Evolutionary conservation across 2,888 invertebrate species (phyloP), one percentile per base, ranked within the genome.

Genomic region (Isotomurus palustris): DNA sequence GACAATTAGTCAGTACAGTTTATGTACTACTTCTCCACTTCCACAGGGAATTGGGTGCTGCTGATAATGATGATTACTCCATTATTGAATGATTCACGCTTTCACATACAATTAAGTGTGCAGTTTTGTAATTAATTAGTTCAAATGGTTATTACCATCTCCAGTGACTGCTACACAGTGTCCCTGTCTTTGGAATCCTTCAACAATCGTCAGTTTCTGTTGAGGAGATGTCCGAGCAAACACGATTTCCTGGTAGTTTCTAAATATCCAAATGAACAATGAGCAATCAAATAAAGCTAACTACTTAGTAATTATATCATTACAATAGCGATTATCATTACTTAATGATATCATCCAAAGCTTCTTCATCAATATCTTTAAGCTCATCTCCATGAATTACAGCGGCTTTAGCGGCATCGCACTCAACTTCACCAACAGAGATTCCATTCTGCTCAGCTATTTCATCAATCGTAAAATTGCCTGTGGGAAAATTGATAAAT

Each of bases 121-220:
- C n/a, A n/a, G n/a, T n/a, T n/a, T n/a, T n/a, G n/a, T n/a, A n/a
- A n/a, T n/a, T n/a, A n/a, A n/a, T 14, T 10, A 14, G 8, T 32
- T 19, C 6, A 19, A 40, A 19, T 40, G 17, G 8, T 24, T 43
- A 24, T 40, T 43, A 22, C 90, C 91, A 54, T 71, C 71, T 1
- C 91, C 91, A 28, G 89, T 89, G 0, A 90, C 91, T 12, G 90
- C 87, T 54, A 90, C 90, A 66, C 89, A 85, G 59, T 82, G 83
- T 19, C 86, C 86, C 48, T 83, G 78, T 49, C 86, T 78, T 73
- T 91, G 90, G 72, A 87, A 88, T 44, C 88, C 89, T 75, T 91
- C 90, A 2, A 83, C 83, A 71, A 83, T 83, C 70, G 81, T 80
- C 44, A 80, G 72, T 64, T 80, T 80, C 68, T 81, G 80, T 58